Base-by-base conservation (phyloP, 2,113 vertebrate genomes). In the Gobiocypris rarus region DNA sequence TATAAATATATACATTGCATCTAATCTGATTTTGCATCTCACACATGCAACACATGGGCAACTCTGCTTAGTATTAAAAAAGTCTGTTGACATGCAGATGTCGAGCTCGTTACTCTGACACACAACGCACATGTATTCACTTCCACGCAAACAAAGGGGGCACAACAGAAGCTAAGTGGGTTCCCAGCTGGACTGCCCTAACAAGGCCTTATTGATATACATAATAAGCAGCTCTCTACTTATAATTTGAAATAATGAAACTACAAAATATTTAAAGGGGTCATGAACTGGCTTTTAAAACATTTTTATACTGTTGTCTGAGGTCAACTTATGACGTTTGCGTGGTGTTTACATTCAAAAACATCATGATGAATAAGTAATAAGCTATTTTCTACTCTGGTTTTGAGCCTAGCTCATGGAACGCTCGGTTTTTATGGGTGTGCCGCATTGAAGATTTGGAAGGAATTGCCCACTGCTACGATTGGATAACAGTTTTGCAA, bases 71-170 rank as follows among this genome's bases (percentile, higher is more conserved):
- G 24, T 65, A 3, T 52, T 81, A 81, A 45, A 81, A 70, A 48
- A 54, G 22, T 70, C 48, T 1, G 28, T 81, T 81, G 79, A 70
- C 48, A 54, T 67, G 63, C 28, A 50, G 77, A 80, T 80, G 59
- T 80, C 59, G 31, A 31, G 59, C 58, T 48, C 17, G 1, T 80
- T 65, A 65, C 77, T 50, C 77, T 10, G 24, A 79, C 24, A 19
- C 24, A 65, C n/a, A 74, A 28, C 15, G 0, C 24, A 41, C 24
- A 59, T 67, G 17, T 34, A 70, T 69, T 69, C 9, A 52, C 43
- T 52, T 38, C 17, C 45, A 67, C 28, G 10, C 1, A 3, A 38
- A 70, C 61, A 81, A 81, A 54, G 11, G 26, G 15, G 71, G 6
- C 28, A 52, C 52, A 76, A 38, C 28, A 38, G 63, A 31, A 81